Evolutionary conservation across 2,888 invertebrate species (phyloP).

Genomic region (Dilophus febrilis): DNA sequence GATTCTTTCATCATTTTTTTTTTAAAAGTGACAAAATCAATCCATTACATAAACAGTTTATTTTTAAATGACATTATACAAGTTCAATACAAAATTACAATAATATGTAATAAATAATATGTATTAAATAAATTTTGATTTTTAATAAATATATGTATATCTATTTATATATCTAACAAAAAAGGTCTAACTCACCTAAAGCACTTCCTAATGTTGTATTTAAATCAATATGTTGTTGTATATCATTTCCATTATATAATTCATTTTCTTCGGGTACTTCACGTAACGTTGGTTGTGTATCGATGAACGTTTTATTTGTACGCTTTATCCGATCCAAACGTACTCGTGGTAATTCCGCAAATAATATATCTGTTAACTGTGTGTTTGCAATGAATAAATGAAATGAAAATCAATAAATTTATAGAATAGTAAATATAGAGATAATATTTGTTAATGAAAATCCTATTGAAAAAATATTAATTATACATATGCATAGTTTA

Average conservation of each 20-base stretch:
- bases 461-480: too few species aligned
- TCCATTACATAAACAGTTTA: too few species aligned
- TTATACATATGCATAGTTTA: too few species aligned
- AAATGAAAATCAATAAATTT: neutral
- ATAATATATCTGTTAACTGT: conserved; percentile 27
- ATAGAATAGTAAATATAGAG: neutral
- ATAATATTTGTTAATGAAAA: too few species aligned
- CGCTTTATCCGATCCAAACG: conserved; percentile 49
- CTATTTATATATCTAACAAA: too few species aligned
- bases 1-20: too few species aligned
- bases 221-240: conserved; percentile 21
- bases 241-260: conserved; percentile 15
- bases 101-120: too few species aligned
- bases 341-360: conserved; percentile 38
- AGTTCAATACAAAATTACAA: too few species aligned
- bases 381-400: neutral
- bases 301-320: conserved; percentile 31
- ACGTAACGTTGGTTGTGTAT: conserved; percentile 40
- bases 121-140: too few species aligned
- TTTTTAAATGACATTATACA: too few species aligned
- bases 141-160: too few species aligned
- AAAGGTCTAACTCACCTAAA: conserved; percentile 30
- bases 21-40: too few species aligned
- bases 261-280: conserved; percentile 39
- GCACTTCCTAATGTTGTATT: conserved; percentile 29